phyloP scores from a whole-genome alignment of 64 coral and sea anemone species.

The Stylophora pistillata region DNA sequence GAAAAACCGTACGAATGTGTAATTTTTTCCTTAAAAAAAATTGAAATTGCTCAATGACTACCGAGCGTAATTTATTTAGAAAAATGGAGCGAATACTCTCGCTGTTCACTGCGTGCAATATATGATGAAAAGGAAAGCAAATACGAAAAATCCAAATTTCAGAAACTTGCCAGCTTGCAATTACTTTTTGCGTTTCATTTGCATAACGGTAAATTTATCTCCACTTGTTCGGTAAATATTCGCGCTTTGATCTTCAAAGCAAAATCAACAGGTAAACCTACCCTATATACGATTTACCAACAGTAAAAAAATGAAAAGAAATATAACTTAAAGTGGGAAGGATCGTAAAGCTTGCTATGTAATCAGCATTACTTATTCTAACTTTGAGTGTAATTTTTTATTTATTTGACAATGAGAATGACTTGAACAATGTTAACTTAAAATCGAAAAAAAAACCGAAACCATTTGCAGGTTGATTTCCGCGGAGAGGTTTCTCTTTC shows the following conservation, averaged over 20 bases:
- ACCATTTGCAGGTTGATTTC: too few species aligned
- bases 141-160: not conserved
- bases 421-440: too few species aligned
- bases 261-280: constrained; percentile 3
- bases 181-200: not conserved
- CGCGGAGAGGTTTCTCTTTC: too few species aligned
- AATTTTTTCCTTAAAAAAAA: constrained; percentile 4
- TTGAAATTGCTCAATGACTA: not conserved
- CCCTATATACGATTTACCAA: not conserved
- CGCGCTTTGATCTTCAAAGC: not conserved
- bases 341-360: not conserved
- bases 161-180: not conserved
- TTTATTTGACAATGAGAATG: too few species aligned
- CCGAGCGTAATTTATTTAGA: too few species aligned
- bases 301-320: not conserved
- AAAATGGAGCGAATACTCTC: too few species aligned
- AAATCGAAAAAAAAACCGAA: too few species aligned
- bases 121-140: not conserved
- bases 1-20: constrained; percentile 28
- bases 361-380: not conserved
- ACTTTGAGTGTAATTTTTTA: not conserved
- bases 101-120: too few species aligned
- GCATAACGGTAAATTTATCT: constrained; percentile 15
- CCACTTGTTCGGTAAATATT: not conserved
- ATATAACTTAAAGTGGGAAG: not conserved